Evolutionary conservation across 2,797 vertebrate genomes (phyloP).

Genomic region (Hemibagrus guttatus): DNA sequence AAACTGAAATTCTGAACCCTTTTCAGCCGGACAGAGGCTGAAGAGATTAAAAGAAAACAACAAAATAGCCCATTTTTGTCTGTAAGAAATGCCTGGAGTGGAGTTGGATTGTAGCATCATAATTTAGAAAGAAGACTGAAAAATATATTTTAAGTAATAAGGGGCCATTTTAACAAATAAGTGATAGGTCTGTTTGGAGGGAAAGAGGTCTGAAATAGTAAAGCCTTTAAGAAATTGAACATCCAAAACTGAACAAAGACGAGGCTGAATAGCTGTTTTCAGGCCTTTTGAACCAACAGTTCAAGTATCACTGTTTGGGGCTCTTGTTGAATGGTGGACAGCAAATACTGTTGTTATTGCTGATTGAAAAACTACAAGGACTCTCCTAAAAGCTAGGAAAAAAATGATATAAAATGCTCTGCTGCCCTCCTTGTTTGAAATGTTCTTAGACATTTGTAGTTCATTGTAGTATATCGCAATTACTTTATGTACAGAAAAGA

Average conservation of each 20-base stretch:
- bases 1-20: slow-evolving; percentile 57
- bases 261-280: slow-evolving; percentile 57
- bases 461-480: slow-evolving; percentile 58
- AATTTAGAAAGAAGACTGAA: slow-evolving; percentile 66
- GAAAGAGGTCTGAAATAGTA: slow-evolving; percentile 64
- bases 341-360: slow-evolving; percentile 74
- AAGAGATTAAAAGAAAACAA: slow-evolving; percentile 62
- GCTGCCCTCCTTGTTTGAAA: slow-evolving; percentile 70
- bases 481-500: slow-evolving; percentile 59
- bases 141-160: slow-evolving; percentile 72
- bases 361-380: slow-evolving; percentile 79
- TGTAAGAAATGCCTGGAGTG: slow-evolving; percentile 60
- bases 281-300: slow-evolving; percentile 72
- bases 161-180: slow-evolving; percentile 66
- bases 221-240: slow-evolving; percentile 60
- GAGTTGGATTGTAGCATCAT: slow-evolving; percentile 62
- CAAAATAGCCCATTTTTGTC: slow-evolving; percentile 56
- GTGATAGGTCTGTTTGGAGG: slow-evolving; percentile 54
- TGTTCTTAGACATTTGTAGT: slow-evolving; percentile 63
- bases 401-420: slow-evolving; percentile 70
- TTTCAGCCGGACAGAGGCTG: slow-evolving; percentile 57
- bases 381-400: slow-evolving; percentile 64
- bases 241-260: slow-evolving; percentile 48
- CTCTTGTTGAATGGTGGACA: slow-evolving; percentile 65
- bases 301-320: slow-evolving; percentile 74